Evolutionary conservation across 2,797 vertebrate genomes (phyloP), one percentile per base, ranked within the genome.

Genomic region (Myripristis murdjan): DNA sequence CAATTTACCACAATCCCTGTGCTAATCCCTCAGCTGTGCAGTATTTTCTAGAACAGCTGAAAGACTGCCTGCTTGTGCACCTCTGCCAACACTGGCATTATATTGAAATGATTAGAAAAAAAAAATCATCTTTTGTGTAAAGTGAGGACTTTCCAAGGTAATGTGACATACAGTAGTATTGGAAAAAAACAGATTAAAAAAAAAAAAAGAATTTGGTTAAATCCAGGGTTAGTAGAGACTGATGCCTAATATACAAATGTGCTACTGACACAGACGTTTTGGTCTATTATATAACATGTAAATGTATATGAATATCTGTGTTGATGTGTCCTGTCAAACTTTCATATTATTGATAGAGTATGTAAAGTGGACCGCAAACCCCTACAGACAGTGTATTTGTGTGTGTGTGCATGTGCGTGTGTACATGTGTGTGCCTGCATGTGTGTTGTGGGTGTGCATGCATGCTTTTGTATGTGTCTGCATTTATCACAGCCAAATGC

Each of bases 401-500:
- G n/a, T n/a, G n/a, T n/a, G n/a, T n/a, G n/a, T n/a, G n/a, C n/a
- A n/a, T n/a, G n/a, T n/a, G n/a, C n/a, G n/a, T n/a, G n/a, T n/a
- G n/a, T n/a, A n/a, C n/a, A n/a, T n/a, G n/a, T n/a, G n/a, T n/a
- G n/a, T n/a, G n/a, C n/a, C n/a, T 72, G 47, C 28, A n/a, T 55
- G 28, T 37, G 31, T 37, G 53, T 37, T 55, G 37, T 44, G 35
- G 31, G n/a, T 56, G 46, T n/a, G n/a, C 43, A 20, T 37, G 26
- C 51, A 9, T 10, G 26, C 3, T 14, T 72, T 46, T 5, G n/a
- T 51, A 48, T 31, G 23, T 52, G 16, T 44, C 46, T 63, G 54
- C 48, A 37, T 46, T 63, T 23, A 52, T 57, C 35, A 49, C 52
- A 67, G 70, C 51, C 49, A 68, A 77, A 54, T 79, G 87, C 62